A percentile compares a stretch with the other conserved stretches of the same genome.
These are phyloP conservation scores for Takifugu flavidus DNA, from an alignment of 2,113 vertebrate genomes.

Conservation along the genomic window DNA sequence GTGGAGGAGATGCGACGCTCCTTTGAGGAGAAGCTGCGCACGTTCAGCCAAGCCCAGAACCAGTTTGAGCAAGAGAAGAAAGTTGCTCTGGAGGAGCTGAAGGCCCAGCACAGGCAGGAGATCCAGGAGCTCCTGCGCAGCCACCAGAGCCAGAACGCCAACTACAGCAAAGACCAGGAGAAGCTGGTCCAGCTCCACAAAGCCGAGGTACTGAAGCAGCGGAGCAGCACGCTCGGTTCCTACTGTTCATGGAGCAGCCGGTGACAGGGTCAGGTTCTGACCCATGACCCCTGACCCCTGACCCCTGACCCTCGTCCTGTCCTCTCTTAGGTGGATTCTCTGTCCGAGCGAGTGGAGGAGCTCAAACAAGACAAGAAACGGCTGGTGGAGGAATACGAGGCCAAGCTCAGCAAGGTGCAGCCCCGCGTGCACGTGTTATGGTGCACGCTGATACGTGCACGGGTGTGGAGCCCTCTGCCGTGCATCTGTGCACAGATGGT, in stretches of 20 bases:
- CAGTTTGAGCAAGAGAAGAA: slow-evolving; percentile 94
- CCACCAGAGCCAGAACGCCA: slow-evolving; percentile 88
- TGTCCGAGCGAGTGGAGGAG: slow-evolving; percentile 85
- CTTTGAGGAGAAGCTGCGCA: slow-evolving; percentile 90
- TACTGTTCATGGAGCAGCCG: no score
- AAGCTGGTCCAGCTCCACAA: slow-evolving; percentile 85
- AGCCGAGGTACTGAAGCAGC: slow-evolving; percentile 67
- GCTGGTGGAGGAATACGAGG: slow-evolving; percentile 93
- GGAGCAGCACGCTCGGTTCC: neutral
- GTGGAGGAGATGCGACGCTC: slow-evolving; percentile 96
- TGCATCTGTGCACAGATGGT: no score
- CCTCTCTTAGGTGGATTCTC: slow-evolving; percentile 76
- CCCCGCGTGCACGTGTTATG: no score
- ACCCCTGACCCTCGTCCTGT: neutral
- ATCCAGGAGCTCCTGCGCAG: slow-evolving; percentile 89
- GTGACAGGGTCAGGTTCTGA: neutral
- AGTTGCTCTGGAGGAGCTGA: slow-evolving; percentile 85
- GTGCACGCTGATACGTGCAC: neutral
- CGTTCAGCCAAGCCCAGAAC: slow-evolving; percentile 85
- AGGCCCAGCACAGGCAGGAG: slow-evolving; percentile 84
- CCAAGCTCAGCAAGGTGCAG: slow-evolving; percentile 87
- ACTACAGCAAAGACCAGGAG: slow-evolving; percentile 88
- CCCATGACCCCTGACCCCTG: no score
- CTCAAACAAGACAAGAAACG: slow-evolving; percentile 88
- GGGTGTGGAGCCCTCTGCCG: no score